Evolutionary conservation across 2,888 invertebrate species (phyloP).

Genomic region (Stenolophus ochropezus): DNA sequence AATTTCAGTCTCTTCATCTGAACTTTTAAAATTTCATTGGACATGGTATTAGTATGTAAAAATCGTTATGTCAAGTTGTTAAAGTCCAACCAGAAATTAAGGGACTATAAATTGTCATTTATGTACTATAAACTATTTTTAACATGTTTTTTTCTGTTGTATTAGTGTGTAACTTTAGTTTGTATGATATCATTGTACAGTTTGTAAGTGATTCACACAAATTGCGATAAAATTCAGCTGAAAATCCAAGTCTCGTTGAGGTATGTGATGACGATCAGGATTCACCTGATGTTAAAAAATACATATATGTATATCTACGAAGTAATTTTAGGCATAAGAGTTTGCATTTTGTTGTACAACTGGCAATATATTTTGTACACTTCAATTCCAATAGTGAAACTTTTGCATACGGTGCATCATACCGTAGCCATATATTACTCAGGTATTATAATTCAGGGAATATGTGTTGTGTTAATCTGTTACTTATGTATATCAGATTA

Average conservation of each 20-base stretch:
- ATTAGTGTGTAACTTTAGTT: conserved; percentile 54
- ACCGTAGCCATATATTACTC: conserved; percentile 54
- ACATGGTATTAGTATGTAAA: conserved; percentile 59
- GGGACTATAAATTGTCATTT: conserved; percentile 56
- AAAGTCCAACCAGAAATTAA: conserved; percentile 35
- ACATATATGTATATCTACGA: conserved; percentile 1
- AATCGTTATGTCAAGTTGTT: conserved; percentile 50
- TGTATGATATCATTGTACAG: conserved; percentile 48
- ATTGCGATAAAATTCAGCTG: conserved; percentile 30
- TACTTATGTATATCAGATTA: not conserved
- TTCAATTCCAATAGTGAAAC: conserved; percentile 38
- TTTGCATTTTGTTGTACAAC: conserved; percentile 15
- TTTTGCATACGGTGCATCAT: not conserved
- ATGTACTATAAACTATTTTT: conserved; percentile 58
- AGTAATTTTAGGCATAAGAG: not conserved
- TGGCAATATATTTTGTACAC: conserved; percentile 5
- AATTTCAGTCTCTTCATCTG: conserved; percentile 33
- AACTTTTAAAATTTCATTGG: conserved; percentile 58
- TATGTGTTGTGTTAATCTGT: conserved; percentile 1
- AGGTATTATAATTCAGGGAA: conserved; percentile 58
- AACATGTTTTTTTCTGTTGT: conserved; percentile 51
- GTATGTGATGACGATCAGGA: conserved; percentile 34
- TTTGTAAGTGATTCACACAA: conserved; percentile 5
- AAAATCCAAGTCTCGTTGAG: conserved; percentile 38
- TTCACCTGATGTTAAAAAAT: conserved; percentile 45